These are phyloP conservation scores for Engraulis encrasicolus DNA, from an alignment of 2,113 vertebrate genomes.

Conservation along the genomic window DNA sequence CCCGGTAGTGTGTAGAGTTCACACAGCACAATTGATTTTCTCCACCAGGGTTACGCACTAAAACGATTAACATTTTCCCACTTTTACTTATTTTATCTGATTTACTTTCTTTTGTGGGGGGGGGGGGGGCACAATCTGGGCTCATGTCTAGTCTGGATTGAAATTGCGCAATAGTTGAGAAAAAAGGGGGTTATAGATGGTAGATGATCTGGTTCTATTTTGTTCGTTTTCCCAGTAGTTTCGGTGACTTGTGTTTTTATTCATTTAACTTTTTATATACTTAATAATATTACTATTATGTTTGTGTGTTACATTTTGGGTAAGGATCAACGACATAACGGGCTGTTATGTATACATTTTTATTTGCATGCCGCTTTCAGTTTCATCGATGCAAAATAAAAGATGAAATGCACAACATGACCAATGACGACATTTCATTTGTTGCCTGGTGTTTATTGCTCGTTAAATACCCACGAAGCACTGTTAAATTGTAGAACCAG, in stretches of 20 bases:
- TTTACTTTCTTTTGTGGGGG: not conserved
- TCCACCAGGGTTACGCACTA: too few species aligned
- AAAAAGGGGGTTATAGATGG: too few species aligned
- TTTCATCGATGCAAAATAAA: not conserved
- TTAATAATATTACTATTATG: not conserved
- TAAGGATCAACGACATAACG: not conserved
- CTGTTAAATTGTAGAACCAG: too few species aligned
- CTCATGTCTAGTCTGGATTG: too few species aligned
- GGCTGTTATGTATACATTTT: not conserved
- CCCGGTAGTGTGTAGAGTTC: not conserved
- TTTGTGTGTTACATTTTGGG: not conserved
- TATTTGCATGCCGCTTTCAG: not conserved
- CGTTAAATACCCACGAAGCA: not conserved
- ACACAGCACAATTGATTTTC: not conserved
- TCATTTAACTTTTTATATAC: too few species aligned
- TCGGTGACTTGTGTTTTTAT: not conserved
- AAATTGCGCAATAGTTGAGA: too few species aligned
- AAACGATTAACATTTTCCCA: too few species aligned
- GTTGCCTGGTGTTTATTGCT: not conserved
- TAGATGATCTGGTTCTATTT: slow-evolving; percentile 9
- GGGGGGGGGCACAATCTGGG: too few species aligned
- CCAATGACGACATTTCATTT: not conserved
- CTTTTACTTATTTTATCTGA: slow-evolving; percentile 4
- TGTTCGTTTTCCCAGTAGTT: not conserved
- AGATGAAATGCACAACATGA: not conserved